Base-by-base conservation (phyloP, 2,113 vertebrate genomes). In the Tragelaphus strepsiceros region DNA sequence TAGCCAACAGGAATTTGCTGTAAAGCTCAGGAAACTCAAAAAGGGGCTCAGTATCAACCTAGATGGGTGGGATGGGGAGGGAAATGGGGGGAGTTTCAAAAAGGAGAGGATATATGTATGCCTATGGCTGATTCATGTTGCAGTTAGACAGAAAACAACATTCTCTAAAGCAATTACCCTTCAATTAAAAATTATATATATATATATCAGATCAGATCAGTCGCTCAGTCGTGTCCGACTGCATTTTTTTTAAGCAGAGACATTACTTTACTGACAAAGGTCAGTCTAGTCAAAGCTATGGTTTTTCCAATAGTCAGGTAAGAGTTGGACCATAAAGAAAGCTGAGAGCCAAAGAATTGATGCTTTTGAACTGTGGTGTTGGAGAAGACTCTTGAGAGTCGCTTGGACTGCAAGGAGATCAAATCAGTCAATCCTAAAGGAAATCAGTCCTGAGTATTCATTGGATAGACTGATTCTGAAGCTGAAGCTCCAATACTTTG, bases 31-130 rank as follows among this genome's bases (percentile, higher is more conserved):
- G 62, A 64, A 64, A 64, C 30, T 64, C 3, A 32, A n/a, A 17
- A 30, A 64, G 15, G 30, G 7, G 15, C 15, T 64, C 62, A n/a
- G 30, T 64, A n/a, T 64, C 3, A 64, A n/a, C 16, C 30, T 64
- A n/a, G 16, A n/a, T 39, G 30, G 0, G 15, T 16, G 16, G 62
- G 7, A 9, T 17, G 6, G 1, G 30, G 30, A 32, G 30, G 15
- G 15, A 64, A 15, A 64, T 64, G 15, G 0, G 0, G 62, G 3
- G 15, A n/a, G 62, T n/a, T 64, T 64, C 7, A 64, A 64, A 64
- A 64, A 17, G 7, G 30, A 64, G 62, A 30, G 62, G 30, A 64
- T n/a, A 64, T 64, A 64, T 64, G 30, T 64, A 32, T 9, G 32
- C 30, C 30, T 32, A 64, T 64, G 15, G n/a, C n/a, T n/a, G n/a